These are phyloP conservation scores for Okapia johnstoni DNA, from an alignment of 2,113 vertebrate genomes.

Conservation along the genomic window DNA sequence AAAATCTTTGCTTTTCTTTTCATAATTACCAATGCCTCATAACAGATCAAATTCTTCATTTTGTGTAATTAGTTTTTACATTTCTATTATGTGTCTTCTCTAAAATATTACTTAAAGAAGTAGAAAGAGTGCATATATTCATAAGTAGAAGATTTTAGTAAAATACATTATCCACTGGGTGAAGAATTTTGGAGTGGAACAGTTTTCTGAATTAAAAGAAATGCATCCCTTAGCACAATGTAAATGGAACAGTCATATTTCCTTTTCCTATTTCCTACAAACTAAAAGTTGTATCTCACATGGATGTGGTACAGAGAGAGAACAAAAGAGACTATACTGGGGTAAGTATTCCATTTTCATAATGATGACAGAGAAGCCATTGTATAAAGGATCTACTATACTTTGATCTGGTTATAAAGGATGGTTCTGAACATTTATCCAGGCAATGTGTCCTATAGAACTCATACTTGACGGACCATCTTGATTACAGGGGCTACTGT, in stretches of 20 bases:
- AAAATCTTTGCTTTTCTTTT: slow-evolving; percentile 57
- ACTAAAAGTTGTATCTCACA: background rate
- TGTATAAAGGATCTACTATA: background rate
- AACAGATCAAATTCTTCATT: background rate
- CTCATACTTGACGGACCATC: background rate
- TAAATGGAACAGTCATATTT: background rate
- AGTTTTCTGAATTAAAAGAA: background rate
- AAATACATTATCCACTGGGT: background rate
- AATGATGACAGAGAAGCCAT: background rate
- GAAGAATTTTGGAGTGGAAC: background rate
- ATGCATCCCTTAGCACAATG: background rate
- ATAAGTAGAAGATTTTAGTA: background rate
- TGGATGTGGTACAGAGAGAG: accelerated
- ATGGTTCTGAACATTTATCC: background rate
- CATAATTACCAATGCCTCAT: slow-evolving; percentile 40
- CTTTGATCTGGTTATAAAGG: background rate
- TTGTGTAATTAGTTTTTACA: background rate
- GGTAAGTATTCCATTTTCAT: background rate
- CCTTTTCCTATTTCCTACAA: background rate
- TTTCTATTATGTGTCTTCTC: background rate
- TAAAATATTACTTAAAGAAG: background rate
- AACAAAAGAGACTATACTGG: accelerated
- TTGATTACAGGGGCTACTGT: background rate
- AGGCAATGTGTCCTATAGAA: background rate
- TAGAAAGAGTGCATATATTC: background rate